These are phyloP conservation scores for Choloepus hoffmanni DNA, from an alignment of 2,113 vertebrate genomes.

Conservation along the genomic window DNA sequence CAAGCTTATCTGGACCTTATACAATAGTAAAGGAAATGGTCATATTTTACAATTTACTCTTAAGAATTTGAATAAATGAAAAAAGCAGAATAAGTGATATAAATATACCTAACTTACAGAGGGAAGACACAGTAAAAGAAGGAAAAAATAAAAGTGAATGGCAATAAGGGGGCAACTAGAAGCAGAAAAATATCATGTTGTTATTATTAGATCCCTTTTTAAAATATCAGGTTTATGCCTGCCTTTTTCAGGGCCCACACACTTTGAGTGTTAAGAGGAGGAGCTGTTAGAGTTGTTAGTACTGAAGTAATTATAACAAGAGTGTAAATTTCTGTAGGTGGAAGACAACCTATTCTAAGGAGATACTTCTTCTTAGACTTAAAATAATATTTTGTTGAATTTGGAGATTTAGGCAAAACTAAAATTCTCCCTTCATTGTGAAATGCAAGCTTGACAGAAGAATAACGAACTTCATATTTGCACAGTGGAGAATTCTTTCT, in stretches of 20 bases:
- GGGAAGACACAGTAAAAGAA: not conserved
- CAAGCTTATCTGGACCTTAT: not conserved
- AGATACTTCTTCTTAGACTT: conserved; percentile 44
- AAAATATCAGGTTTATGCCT: conserved; percentile 62
- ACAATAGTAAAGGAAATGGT: not conserved
- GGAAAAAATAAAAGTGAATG: conserved; percentile 48
- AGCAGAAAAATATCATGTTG: conserved; percentile 62
- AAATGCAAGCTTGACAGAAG: not conserved
- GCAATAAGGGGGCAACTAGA: conserved; percentile 46
- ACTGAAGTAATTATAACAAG: conserved; percentile 73
- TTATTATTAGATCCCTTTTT: conserved; percentile 69
- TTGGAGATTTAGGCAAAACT: not conserved
- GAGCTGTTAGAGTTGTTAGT: conserved; percentile 60
- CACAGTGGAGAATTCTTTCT: not conserved
- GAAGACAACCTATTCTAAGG: conserved; percentile 62
- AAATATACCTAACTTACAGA: not conserved
- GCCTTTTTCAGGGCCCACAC: conserved; percentile 63
- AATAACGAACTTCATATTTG: not conserved
- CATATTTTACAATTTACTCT: not conserved
- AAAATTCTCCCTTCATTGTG: not conserved
- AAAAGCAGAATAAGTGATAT: conserved; percentile 14
- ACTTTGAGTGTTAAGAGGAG: conserved; percentile 64
- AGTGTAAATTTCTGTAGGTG: conserved; percentile 74
- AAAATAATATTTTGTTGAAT: conserved; percentile 51
- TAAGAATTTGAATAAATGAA: not conserved